phyloP scores from a whole-genome alignment of 2,797 vertebrate genomes.

The Aphelocoma californica region DNA sequence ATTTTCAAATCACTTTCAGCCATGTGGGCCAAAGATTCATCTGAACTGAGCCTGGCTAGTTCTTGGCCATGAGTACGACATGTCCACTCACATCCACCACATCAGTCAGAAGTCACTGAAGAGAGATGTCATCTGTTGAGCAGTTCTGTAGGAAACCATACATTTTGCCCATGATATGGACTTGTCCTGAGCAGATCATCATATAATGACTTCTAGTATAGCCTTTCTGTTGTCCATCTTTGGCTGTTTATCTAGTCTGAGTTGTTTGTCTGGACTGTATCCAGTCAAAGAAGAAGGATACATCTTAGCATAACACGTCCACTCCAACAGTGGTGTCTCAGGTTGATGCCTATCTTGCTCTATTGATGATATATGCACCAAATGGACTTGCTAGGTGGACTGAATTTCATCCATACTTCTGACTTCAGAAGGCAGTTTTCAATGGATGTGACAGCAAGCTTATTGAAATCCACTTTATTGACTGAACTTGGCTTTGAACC shows the following conservation, averaged over 20 bases:
- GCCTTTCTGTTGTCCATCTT: neutral
- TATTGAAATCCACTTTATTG: neutral
- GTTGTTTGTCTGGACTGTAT: neutral
- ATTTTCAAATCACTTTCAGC: neutral
- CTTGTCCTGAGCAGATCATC: neutral
- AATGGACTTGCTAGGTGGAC: neutral
- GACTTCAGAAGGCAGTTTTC: neutral
- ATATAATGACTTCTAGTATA: neutral
- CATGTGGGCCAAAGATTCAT: neutral
- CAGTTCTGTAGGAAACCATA: neutral
- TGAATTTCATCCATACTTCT: neutral
- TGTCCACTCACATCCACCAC: neutral
- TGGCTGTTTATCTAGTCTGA: neutral
- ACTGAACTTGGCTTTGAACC: neutral
- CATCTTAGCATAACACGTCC: neutral
- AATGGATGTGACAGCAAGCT: neutral
- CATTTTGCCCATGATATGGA: neutral
- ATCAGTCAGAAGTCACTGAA: neutral
- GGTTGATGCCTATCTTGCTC: neutral
- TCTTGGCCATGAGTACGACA: rapidly evolving
- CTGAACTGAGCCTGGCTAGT: neutral
- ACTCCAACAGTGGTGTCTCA: neutral
- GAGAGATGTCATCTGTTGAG: neutral
- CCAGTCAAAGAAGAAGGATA: neutral
- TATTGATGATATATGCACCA: neutral